phyloP scores from a whole-genome alignment of 2,888 invertebrate genomes.

The Harmothoe impar region DNA sequence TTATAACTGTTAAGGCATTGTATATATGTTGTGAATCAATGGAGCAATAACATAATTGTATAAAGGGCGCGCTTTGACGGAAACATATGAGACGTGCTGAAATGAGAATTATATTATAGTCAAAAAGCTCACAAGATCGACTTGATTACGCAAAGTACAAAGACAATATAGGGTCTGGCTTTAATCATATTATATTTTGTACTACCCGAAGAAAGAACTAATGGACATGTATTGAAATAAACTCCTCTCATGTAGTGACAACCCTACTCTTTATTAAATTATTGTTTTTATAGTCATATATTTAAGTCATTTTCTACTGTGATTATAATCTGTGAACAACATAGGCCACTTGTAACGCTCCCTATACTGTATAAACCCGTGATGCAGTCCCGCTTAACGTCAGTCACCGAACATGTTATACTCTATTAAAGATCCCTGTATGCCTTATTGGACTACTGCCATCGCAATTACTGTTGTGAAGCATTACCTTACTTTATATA shows the following conservation, averaged over 20 bases:
- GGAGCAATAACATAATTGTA: too few species aligned
- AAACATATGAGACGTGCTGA: too few species aligned
- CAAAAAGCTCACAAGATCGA: neutral
- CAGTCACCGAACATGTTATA: neutral
- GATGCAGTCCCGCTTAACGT: neutral
- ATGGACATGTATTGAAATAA: neutral
- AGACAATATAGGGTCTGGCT: too few species aligned
- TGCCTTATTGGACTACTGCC: neutral
- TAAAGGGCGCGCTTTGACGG: too few species aligned
- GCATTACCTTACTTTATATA: neutral
- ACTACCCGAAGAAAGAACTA: neutral
- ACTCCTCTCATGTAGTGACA: neutral
- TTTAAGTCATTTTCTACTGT: neutral
- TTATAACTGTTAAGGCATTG: too few species aligned
- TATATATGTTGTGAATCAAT: too few species aligned
- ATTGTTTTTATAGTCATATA: neutral
- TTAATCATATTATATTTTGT: neutral
- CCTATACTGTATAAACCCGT: neutral
- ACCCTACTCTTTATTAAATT: neutral
- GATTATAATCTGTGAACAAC: constrained; percentile 3
- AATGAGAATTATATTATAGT: neutral
- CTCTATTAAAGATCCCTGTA: neutral
- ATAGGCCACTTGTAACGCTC: neutral
- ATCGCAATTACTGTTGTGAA: neutral
- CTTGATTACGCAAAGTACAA: neutral